Conservation (phyloP, 2,113 vertebrate species). For the Merops nubicus region DNA sequence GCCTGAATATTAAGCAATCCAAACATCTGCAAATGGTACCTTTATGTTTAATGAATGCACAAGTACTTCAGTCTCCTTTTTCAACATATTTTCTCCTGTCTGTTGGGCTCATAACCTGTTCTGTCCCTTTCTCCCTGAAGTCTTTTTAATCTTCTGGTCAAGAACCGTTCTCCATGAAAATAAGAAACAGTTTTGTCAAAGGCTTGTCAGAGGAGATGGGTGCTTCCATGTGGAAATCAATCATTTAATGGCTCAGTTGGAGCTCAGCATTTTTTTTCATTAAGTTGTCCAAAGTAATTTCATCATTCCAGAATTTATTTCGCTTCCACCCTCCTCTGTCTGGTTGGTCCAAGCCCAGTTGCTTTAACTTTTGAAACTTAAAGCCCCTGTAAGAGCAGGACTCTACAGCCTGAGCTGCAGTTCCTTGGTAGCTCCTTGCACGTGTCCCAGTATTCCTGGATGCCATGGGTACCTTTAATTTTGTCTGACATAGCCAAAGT, state of each 20-base stretch:
- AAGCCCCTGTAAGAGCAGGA: not conserved
- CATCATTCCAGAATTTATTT: conserved; percentile 18
- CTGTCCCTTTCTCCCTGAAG: not conserved
- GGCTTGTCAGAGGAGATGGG: conserved; percentile 8
- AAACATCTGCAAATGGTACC: not conserved
- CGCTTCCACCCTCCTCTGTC: not conserved
- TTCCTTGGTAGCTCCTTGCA: not conserved
- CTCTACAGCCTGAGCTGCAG: not conserved
- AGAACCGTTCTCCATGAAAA: not conserved
- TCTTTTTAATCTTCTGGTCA: not conserved
- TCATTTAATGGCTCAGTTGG: conserved; percentile 40
- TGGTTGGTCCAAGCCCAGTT: not conserved
- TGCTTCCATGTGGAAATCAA: conserved; percentile 64
- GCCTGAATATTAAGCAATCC: not conserved
- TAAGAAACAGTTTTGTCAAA: conserved; percentile 36
- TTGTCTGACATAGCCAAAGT: not conserved
- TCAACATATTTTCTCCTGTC: not conserved
- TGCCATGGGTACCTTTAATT: fast-evolving
- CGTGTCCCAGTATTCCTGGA: not conserved
- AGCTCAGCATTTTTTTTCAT: conserved; percentile 37
- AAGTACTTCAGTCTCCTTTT: not conserved
- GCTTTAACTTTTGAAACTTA: not conserved
- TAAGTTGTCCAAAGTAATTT: conserved; percentile 63
- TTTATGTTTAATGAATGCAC: not conserved
- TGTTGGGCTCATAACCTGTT: fast-evolving